Evolutionary conservation across 1,140 invertebrate genomes (phyloP).

Genomic region (Antheraea mylitta): DNA sequence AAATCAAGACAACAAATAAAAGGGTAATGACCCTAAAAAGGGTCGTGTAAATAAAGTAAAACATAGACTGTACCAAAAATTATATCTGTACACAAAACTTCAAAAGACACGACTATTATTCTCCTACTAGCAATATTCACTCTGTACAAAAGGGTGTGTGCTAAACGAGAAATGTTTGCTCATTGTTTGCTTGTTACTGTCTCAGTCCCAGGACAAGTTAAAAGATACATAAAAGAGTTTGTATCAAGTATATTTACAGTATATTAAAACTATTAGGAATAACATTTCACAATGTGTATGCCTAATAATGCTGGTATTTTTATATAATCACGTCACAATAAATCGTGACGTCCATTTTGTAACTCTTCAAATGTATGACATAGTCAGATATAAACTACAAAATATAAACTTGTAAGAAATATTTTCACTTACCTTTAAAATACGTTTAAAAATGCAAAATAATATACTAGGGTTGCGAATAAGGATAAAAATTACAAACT

Average conservation of each 20-base stretch:
- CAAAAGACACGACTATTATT: not conserved
- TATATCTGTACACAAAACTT: not conserved
- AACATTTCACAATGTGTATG: not conserved
- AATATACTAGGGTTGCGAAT: constrained; percentile 36
- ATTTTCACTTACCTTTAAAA: constrained; percentile 50
- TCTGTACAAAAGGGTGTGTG: not conserved
- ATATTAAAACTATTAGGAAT: not conserved
- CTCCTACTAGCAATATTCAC: not conserved
- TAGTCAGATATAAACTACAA: constrained; percentile 5
- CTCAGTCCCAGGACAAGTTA: not conserved
- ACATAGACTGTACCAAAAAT: not conserved
- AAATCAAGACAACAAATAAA: constrained; percentile 29
- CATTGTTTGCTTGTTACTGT: not conserved
- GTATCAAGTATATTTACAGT: not conserved
- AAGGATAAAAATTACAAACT: constrained; percentile 46
- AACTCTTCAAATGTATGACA: constrained; percentile 36
- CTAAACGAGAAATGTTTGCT: not conserved
- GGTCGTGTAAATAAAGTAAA: constrained; percentile 43
- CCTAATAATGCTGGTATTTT: constrained; percentile 34
- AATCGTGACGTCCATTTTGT: constrained; percentile 73
- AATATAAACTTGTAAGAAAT: constrained; percentile 10
- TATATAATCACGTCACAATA: constrained; percentile 73
- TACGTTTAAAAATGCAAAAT: constrained; percentile 29
- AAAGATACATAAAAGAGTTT: not conserved
- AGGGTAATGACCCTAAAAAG: constrained; percentile 54